Base-by-base conservation (phyloP, 2,888 invertebrate genomes). In the Branchipolynoe longqiensis region DNA sequence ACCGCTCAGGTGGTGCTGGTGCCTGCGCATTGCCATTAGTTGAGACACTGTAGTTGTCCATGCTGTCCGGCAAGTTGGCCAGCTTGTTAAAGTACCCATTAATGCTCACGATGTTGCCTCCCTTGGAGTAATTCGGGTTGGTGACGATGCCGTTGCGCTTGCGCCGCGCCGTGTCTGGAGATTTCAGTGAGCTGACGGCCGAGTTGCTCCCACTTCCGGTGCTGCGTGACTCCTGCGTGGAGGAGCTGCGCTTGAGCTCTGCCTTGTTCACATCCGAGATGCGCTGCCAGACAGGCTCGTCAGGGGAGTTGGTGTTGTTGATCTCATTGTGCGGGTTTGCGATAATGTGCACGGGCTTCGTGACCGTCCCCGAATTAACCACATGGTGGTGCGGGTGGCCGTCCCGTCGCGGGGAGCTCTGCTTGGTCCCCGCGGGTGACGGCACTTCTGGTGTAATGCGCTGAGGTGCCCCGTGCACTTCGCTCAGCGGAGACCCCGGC, bases 401-500 rank as follows among this genome's bases (percentile, higher is more conserved):
- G 62, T 84, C 69, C 1, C 84, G 84, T 3, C 73, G 64, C 40
- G 84, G 84, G 33, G 69, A 73, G 54, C 33, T 84, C 78, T 41
- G 58, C 36, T 82, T 56, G 78, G 73, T 41, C 38, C 58, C 31
- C 36, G n/a, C 31, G 40, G 83, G 86, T 18, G 78, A 78, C 25
- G 48, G 83, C 69, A 56, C 78, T 18, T 83, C 86, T 3, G 86
- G 78, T 8, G 83, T 78, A 78, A 84, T 78, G 56, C 83, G 86
- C 36, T 33, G 69, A 18, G 64, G 28, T 0, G 58, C 58, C 36
- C 83, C 62, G 48, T 87, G 85, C 1, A 86, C 74, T 86, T 94
- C 93, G 88, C 92, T 92, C 56, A 94, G 93, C 22, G 96, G 96
- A 48, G 96, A 96, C 86, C 96, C 95, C 0, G 97, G 96, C 4